Conservation (phyloP, 2,888 invertebrate genomes). For the Erpobdella octoculata region DNA sequence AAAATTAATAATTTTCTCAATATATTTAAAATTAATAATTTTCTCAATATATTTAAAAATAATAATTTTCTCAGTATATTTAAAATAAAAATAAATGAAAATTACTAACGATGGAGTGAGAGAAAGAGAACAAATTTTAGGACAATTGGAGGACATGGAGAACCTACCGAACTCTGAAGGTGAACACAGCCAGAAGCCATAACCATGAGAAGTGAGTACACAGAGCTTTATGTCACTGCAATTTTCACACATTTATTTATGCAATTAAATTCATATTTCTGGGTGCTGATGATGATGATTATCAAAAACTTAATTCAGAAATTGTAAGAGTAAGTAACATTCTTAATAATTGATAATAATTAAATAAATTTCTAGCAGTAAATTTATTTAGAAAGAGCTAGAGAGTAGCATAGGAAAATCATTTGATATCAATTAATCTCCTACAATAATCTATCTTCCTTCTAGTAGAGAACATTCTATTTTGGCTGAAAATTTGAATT, state of each 20-base stretch:
- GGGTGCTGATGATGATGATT: not conserved
- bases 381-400: no score
- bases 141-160: conserved; percentile 13
- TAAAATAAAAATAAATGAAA: not conserved
- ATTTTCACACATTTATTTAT: not conserved
- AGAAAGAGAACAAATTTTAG: conserved; percentile 10
- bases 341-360: no score
- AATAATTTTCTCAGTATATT: not conserved
- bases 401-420: no score
- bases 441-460: no score
- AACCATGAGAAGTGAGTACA: conserved; percentile 11
- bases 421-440: no score
- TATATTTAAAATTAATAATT: not conserved
- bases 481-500: no score
- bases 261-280: not conserved
- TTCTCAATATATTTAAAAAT: not conserved
- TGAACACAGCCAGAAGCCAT: conserved; percentile 22
- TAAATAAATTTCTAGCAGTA: no score
- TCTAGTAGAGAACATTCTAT: no score
- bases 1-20: not conserved
- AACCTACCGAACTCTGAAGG: conserved; percentile 25
- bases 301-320: not conserved
- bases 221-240: conserved; percentile 23
- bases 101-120: not conserved
- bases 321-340: not conserved